Conservation (phyloP, 1,140 invertebrate genomes). For the Drosophila parvula region DNA sequence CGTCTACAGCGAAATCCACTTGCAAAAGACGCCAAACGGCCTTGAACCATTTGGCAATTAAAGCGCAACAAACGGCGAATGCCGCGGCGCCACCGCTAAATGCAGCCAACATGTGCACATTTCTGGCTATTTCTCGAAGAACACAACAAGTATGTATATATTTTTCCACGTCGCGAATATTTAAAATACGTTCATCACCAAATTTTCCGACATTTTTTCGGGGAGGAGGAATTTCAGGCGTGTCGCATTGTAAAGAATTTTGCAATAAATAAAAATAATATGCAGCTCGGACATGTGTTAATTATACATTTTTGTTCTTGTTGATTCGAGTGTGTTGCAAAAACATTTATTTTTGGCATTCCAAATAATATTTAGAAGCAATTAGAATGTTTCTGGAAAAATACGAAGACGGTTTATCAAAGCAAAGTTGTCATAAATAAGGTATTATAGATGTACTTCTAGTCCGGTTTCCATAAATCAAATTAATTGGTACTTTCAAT, state of each 20-base stretch:
- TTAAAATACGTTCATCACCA: conserved; percentile 28
- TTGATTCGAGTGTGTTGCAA: conserved; percentile 1
- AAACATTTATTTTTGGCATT: neutral
- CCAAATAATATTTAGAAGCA: neutral
- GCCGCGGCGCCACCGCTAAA: conserved; percentile 37
- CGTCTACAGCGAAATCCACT: conserved; percentile 50
- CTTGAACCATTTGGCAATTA: conserved; percentile 57
- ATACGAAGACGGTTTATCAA: neutral
- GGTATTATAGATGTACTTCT: too few species aligned
- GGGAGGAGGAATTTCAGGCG: conserved; percentile 16
- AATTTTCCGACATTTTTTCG: conserved; percentile 8
- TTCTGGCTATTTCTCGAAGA: conserved; percentile 16
- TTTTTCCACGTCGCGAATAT: conserved; percentile 10
- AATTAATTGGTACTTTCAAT: neutral
- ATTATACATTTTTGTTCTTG: conserved; percentile 28
- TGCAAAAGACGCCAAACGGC: conserved; percentile 27
- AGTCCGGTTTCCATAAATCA: neutral
- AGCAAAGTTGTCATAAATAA: neutral
- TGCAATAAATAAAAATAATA: conserved; percentile 35
- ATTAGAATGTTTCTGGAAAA: conserved; percentile 6
- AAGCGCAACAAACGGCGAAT: conserved; percentile 32
- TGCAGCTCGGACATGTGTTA: conserved; percentile 30
- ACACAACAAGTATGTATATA: neutral
- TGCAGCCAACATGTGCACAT: conserved; percentile 26
- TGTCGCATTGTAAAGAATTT: conserved; percentile 35